Percentiles rank a stretch among this genome's conserved stretches.
Conservation (phyloP, 2,797 vertebrate genomes). For the Pseudocheirus occidentalis region DNA sequence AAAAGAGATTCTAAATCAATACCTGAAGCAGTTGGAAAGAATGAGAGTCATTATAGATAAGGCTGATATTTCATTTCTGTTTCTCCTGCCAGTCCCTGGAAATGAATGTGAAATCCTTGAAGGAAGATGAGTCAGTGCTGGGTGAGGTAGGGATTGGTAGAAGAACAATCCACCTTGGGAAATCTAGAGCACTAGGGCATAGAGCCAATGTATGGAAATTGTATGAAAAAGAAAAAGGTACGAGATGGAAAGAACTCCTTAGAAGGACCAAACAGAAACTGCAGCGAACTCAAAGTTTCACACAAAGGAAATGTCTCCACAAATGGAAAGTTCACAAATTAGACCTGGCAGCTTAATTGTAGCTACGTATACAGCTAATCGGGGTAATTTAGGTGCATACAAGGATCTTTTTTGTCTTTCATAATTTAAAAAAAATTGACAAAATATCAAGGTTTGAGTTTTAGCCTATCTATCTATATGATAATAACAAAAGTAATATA, state of each 20-base stretch:
- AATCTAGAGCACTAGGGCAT: background rate
- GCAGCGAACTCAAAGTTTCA: background rate
- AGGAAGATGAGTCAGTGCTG: conserved; percentile 2
- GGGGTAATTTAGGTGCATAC: background rate
- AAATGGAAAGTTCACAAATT: background rate
- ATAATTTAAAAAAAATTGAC: background rate
- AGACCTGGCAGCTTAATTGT: background rate
- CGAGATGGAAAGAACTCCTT: background rate
- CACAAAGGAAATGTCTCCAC: background rate
- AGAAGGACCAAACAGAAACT: conserved; percentile 2
- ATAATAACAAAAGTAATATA: background rate
- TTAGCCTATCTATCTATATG: background rate
- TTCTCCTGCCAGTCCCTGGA: conserved; percentile 4
- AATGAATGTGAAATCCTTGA: background rate
- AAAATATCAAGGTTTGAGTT: background rate
- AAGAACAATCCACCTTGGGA: background rate
- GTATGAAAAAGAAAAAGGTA: background rate
- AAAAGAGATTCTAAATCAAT: conserved; percentile 18
- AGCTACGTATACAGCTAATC: background rate
- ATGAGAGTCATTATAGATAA: background rate
- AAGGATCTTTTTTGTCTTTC: conserved; percentile 4
- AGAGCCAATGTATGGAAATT: background rate
- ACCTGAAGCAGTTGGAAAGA: conserved; percentile 12
- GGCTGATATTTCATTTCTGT: conserved; percentile 16
- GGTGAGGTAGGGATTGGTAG: background rate